phyloP scores from a whole-genome alignment of 1,140 invertebrate species.

The Diuraphis noxia region DNA sequence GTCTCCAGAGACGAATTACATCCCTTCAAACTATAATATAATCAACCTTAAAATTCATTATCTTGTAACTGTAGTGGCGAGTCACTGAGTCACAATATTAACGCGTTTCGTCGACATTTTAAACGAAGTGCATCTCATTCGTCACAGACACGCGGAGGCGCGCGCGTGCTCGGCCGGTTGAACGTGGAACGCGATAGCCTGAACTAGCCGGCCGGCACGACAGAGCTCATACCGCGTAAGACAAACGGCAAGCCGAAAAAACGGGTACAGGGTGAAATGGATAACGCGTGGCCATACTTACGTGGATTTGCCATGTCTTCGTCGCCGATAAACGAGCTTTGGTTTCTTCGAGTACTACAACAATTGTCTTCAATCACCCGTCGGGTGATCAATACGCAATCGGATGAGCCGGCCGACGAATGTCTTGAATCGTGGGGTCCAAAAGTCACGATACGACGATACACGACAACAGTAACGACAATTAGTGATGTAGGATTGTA shows the following conservation, averaged over 20 bases:
- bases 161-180: not conserved
- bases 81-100: not conserved
- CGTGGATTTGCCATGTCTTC: slow-evolving; percentile 37
- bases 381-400: not conserved
- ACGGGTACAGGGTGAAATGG: not conserved
- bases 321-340: not conserved
- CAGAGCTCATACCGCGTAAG: not conserved
- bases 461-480: not conserved
- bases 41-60: not conserved
- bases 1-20: not conserved
- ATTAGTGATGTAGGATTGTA: not conserved
- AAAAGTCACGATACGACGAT: not conserved
- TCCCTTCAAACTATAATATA: too few species aligned
- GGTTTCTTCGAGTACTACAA: not conserved
- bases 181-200: not conserved
- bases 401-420: not conserved
- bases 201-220: not conserved
- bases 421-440: not conserved
- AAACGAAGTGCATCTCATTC: not conserved
- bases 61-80: not conserved
- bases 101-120: not conserved
- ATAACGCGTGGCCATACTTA: slow-evolving; percentile 4
- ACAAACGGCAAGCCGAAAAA: not conserved
- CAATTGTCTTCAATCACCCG: not conserved
- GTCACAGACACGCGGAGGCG: not conserved